Conservation (phyloP, 2,113 vertebrate genomes). For the Xenopus tropicalis region UCB_Xtro_10.0 CM004449.2:133455001-133455500, state of each 20-base stretch:
- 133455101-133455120: constrained; percentile 7
- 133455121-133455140: constrained; percentile 33
- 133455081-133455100: no score
- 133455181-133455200: constrained; percentile 43
- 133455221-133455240: constrained; percentile 27
- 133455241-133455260: constrained; percentile 35
- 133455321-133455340: constrained; percentile 38
- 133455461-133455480: constrained; percentile 19
- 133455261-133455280: no score
- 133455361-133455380: constrained; percentile 37
- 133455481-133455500: constrained; percentile 34
- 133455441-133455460: constrained; percentile 13
- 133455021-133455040: neutral
- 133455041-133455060: neutral
- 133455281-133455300: constrained; percentile 38
- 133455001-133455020: neutral
- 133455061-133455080: neutral
- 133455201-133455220: constrained; percentile 43
- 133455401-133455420: constrained; percentile 37
- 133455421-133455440: constrained; percentile 33
- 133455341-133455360: constrained; percentile 41
- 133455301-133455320: constrained; percentile 27
- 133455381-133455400: constrained; percentile 34
- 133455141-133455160: constrained; percentile 34
- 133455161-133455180: constrained; percentile 44